Evolutionary conservation across 2,113 vertebrate genomes (phyloP).

Genomic region (Propithecus coquereli): DNA sequence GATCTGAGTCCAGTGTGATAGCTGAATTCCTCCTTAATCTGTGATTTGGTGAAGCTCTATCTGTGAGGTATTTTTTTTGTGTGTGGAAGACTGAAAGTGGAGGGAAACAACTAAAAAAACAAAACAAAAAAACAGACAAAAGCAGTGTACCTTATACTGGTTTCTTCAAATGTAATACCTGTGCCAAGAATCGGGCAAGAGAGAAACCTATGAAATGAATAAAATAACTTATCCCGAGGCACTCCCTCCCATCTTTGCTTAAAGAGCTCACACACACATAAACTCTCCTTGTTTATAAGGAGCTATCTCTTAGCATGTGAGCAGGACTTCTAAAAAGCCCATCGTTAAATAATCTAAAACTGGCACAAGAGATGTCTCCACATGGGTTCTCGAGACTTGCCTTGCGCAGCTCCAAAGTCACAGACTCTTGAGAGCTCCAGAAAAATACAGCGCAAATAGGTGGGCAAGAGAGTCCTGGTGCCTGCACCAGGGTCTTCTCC

Average conservation of each 20-base stretch:
- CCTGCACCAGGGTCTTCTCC: slow-evolving; percentile 32
- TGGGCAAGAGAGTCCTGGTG: slow-evolving; percentile 19
- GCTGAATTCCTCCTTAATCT: neutral
- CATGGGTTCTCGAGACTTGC: neutral
- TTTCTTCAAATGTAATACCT: neutral
- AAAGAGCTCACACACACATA: neutral
- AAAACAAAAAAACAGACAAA: neutral
- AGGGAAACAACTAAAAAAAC: neutral
- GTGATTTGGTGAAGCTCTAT: neutral
- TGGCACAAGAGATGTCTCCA: neutral
- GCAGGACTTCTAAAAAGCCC: slow-evolving; percentile 46
- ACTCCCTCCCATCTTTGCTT: neutral
- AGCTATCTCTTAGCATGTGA: neutral
- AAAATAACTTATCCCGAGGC: neutral
- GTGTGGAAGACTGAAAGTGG: neutral
- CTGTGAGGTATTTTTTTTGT: slow-evolving; percentile 58
- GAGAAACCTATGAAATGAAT: neutral
- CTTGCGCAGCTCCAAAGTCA: neutral
- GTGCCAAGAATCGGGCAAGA: neutral
- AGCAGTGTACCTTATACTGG: slow-evolving; percentile 61
- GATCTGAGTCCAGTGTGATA: neutral
- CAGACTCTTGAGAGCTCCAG: neutral
- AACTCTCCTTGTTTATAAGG: neutral
- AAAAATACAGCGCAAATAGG: neutral
- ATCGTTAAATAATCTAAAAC: slow-evolving; percentile 28